These are phyloP conservation scores for Drosophila cognata DNA, from an alignment of 2,888 invertebrate genomes.

Conservation along the genomic window DNA sequence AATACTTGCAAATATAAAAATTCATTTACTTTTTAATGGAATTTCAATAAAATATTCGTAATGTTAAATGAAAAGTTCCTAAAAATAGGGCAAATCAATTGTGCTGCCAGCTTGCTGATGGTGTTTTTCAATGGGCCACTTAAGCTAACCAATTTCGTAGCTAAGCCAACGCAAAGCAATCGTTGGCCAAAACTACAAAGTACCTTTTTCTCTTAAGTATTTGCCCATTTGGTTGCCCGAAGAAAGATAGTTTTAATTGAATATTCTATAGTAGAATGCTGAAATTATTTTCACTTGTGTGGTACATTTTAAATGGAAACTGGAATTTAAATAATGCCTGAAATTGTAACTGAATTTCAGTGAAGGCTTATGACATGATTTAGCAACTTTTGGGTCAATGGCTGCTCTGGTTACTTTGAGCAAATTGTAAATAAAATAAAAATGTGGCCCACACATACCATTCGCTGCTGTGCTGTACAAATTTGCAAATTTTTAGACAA, in stretches of 20 bases:
- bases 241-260: slow-evolving; percentile 61
- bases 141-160: slow-evolving; percentile 54
- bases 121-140: slow-evolving; percentile 33
- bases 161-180: slow-evolving; percentile 53
- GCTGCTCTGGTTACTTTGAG: slow-evolving; percentile 56
- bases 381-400: slow-evolving; percentile 43
- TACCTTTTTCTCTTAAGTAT: background rate
- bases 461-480: slow-evolving; percentile 42
- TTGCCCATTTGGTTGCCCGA: slow-evolving; percentile 15
- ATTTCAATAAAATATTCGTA: slow-evolving; percentile 4
- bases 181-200: slow-evolving; percentile 31
- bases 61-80: slow-evolving; percentile 23
- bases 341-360: slow-evolving; percentile 1
- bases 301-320: slow-evolving; percentile 19
- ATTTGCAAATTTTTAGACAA: slow-evolving; percentile 70
- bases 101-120: slow-evolving; percentile 29
- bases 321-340: slow-evolving; percentile 10
- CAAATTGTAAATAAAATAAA: slow-evolving; percentile 59
- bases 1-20: slow-evolving; percentile 6
- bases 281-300: slow-evolving; percentile 28
- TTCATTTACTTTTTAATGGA: slow-evolving; percentile 15
- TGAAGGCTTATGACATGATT: slow-evolving; percentile 23
- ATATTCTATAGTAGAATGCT: slow-evolving; percentile 47
- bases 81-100: slow-evolving; percentile 22
- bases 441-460: slow-evolving; percentile 38